These are phyloP conservation scores for Perodicticus potto DNA, from an alignment of 2,797 vertebrate species.

Conservation along the genomic window DNA sequence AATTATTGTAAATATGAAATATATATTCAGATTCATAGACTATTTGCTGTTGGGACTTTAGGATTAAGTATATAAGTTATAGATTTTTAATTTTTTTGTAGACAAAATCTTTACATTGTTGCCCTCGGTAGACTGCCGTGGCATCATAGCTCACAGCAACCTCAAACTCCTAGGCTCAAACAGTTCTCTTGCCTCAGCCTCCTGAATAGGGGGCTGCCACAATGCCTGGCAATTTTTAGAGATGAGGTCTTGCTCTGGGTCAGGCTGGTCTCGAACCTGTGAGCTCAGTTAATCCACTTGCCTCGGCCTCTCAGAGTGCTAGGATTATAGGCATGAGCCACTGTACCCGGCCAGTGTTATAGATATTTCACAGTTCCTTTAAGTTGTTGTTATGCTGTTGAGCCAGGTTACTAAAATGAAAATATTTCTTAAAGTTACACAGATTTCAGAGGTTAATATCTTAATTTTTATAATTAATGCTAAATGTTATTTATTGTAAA, in stretches of 20 bases:
- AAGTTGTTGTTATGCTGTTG: neutral
- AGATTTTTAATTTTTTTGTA: neutral
- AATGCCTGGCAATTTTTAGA: no score
- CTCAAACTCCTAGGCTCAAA: no score
- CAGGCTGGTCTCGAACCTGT: no score
- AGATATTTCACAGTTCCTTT: slow-evolving; percentile 45
- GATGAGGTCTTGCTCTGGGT: no score
- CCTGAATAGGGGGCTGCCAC: no score
- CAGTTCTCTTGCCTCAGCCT: no score
- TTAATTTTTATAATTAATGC: slow-evolving; percentile 48
- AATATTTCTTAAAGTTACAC: neutral
- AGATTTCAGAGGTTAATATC: neutral
- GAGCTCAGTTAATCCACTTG: no score
- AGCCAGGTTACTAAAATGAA: slow-evolving; percentile 46
- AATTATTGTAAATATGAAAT: slow-evolving; percentile 34
- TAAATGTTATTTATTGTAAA: slow-evolving; percentile 48
- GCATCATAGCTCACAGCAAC: no score
- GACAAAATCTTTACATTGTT: no score
- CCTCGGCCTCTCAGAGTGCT: no score
- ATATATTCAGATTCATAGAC: neutral
- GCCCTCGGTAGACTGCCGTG: no score
- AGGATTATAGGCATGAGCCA: no score
- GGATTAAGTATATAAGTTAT: slow-evolving; percentile 32
- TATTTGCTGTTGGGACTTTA: slow-evolving; percentile 34
- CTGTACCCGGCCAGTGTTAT: neutral